Evolutionary conservation across 1,140 invertebrate genomes (phyloP).

Genomic region (Caenorhabditis tropicalis): DNA sequence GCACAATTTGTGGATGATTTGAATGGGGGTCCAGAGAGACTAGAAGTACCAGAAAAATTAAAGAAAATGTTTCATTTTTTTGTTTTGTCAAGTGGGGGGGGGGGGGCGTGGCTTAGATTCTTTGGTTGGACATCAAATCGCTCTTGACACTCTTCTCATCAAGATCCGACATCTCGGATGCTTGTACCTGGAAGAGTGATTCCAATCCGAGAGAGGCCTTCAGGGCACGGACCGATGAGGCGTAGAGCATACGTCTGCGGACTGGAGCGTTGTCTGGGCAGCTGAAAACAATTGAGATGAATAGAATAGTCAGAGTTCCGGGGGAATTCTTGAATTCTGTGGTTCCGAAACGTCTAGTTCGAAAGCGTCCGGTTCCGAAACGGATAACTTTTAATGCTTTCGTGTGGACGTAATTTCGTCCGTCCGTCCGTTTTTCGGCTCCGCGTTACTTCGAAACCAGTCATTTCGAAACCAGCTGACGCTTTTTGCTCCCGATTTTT

Average conservation of each 20-base stretch:
- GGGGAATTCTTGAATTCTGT: too few relatives aligned
- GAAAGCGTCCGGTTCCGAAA: too few relatives aligned
- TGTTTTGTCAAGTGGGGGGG: background rate
- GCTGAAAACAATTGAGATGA: too few relatives aligned
- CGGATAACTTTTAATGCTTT: too few relatives aligned
- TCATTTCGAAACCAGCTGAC: too few relatives aligned
- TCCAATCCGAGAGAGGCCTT: constrained; percentile 71
- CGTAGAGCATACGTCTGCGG: constrained; percentile 71
- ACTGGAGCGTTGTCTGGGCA: constrained; percentile 72
- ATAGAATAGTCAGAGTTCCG: background rate
- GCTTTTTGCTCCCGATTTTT: too few relatives aligned
- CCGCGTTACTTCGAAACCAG: too few relatives aligned
- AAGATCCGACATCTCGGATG: constrained; percentile 70
- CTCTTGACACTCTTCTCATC: constrained; percentile 71
- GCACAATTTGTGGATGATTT: background rate
- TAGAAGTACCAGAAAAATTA: constrained; percentile 33
- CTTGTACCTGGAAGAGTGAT: constrained; percentile 67
- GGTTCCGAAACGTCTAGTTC: too few relatives aligned
- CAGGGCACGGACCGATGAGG: constrained; percentile 71
- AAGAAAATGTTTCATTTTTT: background rate
- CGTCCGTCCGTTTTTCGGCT: too few relatives aligned
- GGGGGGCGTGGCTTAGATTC: constrained; percentile 57
- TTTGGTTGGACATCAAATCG: constrained; percentile 69
- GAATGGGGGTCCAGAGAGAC: background rate
- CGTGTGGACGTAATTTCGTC: too few relatives aligned